Evolutionary conservation across 2,113 vertebrate genomes (phyloP), one percentile per base, ranked within the genome.

Genomic region (Poicephalus gulielmi): DNA sequence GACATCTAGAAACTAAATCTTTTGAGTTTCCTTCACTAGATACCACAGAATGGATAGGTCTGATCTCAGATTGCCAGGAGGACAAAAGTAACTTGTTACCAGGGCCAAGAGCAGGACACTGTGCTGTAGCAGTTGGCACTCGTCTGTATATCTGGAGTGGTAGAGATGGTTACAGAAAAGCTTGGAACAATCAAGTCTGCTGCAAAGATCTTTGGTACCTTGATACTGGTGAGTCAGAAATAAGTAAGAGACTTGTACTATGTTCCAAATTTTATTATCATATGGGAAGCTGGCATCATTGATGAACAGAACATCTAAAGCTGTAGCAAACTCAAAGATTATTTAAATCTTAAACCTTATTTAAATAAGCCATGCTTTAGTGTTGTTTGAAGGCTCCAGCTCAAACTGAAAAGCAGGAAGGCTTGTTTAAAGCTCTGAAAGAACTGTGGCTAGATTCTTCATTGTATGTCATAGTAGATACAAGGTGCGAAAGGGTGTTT

Each of bases 181-280:
- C 97, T 96, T 98, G 99, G 97, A 99, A 99, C 97, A 99, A 99
- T 98, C 99, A 99, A 98, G 99, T 99, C 69, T 99, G 99, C 98
- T 99, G 99, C 97, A 99, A 99, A 96, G 99, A 99, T 96, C 98
- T 99, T 91, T 99, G 99, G 99, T 99, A 99, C 97, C 98, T 99
- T 97, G 99, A 99, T 97, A 99, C 99, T 91, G 99, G 99, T 99
- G 97, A 98, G 98, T 97, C 95, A 97, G 82, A 97, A 67, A 83
- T 89, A 85, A 91, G 9, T 52, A 43, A 85, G 69, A 82, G 9
- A 37, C 39, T 78, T 87, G 18, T 87, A 31, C 53, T 89, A 0
- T 52, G 31, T 76, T 92, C 30, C 49, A 3, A 78, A 11, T 84
- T 78, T 68, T 69, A 33, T 71, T 90, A 46, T 59, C 37, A 1